Percentiles rank a stretch among this genome's conserved stretches.
Conservation (phyloP, 2,797 vertebrate genomes). For the Aeoliscus strigatus region DNA sequence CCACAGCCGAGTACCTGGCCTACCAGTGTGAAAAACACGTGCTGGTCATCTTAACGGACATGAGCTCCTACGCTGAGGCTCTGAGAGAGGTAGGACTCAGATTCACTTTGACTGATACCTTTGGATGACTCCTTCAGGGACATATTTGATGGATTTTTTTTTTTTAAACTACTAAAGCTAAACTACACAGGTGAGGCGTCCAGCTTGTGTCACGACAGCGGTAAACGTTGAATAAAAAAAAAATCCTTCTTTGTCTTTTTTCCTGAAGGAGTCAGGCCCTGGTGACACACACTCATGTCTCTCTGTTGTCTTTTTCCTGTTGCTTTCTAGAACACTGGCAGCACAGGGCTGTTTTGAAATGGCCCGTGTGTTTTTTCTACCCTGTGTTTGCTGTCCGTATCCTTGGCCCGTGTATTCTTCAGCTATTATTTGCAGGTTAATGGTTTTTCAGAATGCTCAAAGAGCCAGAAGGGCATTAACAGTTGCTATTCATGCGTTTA, state of each 20-base stretch:
- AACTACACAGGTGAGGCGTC: no score
- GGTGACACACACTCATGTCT: conserved; percentile 38
- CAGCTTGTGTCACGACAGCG: no score
- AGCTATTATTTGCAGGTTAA: conserved; percentile 24
- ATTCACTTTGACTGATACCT: no score
- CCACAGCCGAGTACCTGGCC: conserved; percentile 76
- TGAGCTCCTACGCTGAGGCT: conserved; percentile 79
- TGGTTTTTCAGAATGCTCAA: conserved; percentile 47
- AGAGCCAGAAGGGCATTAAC: conserved; percentile 48
- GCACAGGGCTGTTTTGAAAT: conserved; percentile 58
- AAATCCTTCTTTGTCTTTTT: conserved; percentile 14
- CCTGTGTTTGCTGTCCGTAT: conserved; percentile 38
- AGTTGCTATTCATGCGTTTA: conserved; percentile 49
- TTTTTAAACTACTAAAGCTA: no score
- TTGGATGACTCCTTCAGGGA: no score
- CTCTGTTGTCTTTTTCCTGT: conserved; percentile 45
- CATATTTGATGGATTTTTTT: no score
- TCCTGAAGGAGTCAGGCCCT: conserved; percentile 37
- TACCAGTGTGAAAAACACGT: conserved; percentile 81
- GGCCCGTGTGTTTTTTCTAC: conserved; percentile 35
- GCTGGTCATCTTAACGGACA: conserved; percentile 78
- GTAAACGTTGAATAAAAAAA: no score
- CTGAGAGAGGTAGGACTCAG: conserved; percentile 72
- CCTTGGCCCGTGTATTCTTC: conserved; percentile 57
- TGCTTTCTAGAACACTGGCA: conserved; percentile 46